Evolutionary conservation across 1,140 invertebrate species (phyloP), one percentile per base, ranked within the genome.

Genomic region (Coenobita brevimanus): DNA sequence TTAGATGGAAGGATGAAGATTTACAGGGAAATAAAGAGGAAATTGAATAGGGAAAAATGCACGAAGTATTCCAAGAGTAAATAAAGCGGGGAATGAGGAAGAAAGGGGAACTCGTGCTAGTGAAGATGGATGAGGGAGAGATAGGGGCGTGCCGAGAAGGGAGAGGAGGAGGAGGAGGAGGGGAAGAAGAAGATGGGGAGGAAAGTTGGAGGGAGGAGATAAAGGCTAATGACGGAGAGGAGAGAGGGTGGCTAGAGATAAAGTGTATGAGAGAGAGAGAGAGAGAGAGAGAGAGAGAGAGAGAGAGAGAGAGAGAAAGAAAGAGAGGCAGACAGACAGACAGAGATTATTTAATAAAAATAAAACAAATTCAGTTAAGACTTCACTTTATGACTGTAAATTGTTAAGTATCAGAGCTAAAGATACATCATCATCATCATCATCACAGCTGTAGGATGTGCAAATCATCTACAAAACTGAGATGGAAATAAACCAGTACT

Each of bases 181-280:
- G 41, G 3, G 73, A 46, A 43, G 8, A 21, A 46, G n/a, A n/a
- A 38, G 36, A 24, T 75, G 41, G 38, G 6, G 4, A 33, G 30
- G 71, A 43, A 33, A 38, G 73, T 10, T 30, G 24, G 73, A 43
- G 73, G 46, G 46, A 50, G 46, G 73, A 76, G 46, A 76, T 50
- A 24, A 33, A 41, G 27, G 4, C 30, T 24, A 15, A 17, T 8
- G 64, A 69, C 10, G 24, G 64, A 33, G 64, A 69, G 64, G 0
- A 24, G 24, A 24, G 21, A 30, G 30, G 67, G 8, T 3, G 8
- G 67, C 3, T 0, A 27, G 36, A 38, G 67, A 38, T 21, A 71
- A 15, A 2, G 36, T 15, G 67, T 27, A 15, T 71, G 0, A 38
- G 15, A 27, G 67, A 6, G 24, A 17, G 0, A 71, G 30, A 33